Base-by-base conservation (phyloP, 1,140 invertebrate genomes). In the Ephestia elutella region DNA sequence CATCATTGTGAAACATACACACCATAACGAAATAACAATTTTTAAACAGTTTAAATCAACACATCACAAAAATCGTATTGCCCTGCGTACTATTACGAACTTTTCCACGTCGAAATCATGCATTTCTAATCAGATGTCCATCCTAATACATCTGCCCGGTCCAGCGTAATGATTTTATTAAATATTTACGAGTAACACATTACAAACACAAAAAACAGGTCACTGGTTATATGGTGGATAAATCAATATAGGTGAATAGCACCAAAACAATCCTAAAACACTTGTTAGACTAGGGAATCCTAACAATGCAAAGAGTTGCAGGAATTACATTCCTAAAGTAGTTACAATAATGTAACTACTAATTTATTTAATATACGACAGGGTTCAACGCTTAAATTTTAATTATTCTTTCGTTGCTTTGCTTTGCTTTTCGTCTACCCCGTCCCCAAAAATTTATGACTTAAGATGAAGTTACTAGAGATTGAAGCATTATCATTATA, bases 231-330 rank as follows among this genome's bases (percentile, higher is more conserved):
- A 81, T 71, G 68, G n/a, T n/a, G n/a, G n/a, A 83, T 85, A 87
- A 87, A 87, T 87, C 85, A 87, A 86, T 87, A 87, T 75, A 81
- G 69, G 67, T 76, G 77, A 80, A 76, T 72, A 69, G 65, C 63
- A 84, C 70, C 82, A 87, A 87, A 87, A 87, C 82, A 87, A 86
- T 49, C 54, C 61, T 30, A 62, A 56, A 60, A 56, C 54, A 56
- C 54, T 48, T 44, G 10, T 20, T 20, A 50, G 20, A 0, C 5
- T 3, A 20, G n/a, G 10, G 49, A 35, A 13, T 35, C 8, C 2
- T 35, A 5, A 35, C 32, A 35, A 5, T 35, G 13, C 32, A 35
- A 5, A 5, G 13, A 35, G 3, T 35, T 35, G 32, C 32, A 10
- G 32, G 10, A 35, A 11, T 35, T 35, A 35, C 9, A 11, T 35